These are phyloP conservation scores for Sander lucioperca DNA, from an alignment of 2,113 vertebrate species.

Conservation along the genomic window DNA sequence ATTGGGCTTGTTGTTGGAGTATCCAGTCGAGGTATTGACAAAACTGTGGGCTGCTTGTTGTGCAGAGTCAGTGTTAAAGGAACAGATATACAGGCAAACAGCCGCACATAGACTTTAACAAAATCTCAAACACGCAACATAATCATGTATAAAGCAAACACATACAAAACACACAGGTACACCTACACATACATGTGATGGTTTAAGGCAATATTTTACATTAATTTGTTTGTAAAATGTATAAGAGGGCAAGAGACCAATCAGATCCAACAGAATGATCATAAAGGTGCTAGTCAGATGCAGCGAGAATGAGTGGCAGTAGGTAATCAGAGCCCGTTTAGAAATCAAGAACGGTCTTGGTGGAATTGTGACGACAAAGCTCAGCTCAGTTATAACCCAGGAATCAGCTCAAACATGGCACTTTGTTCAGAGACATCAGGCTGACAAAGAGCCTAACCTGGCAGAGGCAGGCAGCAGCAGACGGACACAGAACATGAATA, in stretches of 20 bases:
- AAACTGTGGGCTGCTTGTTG: constrained; percentile 50
- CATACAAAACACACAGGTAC: not conserved
- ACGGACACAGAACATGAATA: constrained; percentile 37
- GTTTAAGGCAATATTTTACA: not conserved
- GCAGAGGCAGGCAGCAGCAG: constrained; percentile 36
- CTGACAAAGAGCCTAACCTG: constrained; percentile 30
- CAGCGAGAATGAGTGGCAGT: not conserved
- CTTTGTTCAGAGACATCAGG: constrained; percentile 39
- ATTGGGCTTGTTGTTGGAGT: constrained; percentile 31
- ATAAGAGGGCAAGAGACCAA: not conserved
- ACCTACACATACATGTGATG: not conserved
- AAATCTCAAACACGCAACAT: not conserved
- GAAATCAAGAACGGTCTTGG: constrained; percentile 10
- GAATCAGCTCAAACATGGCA: constrained; percentile 29
- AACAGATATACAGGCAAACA: constrained; percentile 36
- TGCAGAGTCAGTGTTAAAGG: constrained; percentile 34
- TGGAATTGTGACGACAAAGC: constrained; percentile 4
- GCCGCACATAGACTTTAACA: constrained; percentile 4
- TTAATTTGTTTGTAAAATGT: not conserved
- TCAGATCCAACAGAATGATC: not conserved
- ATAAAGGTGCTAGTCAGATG: not conserved
- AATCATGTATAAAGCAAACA: not conserved
- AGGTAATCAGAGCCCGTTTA: constrained; percentile 1
- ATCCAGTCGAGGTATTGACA: constrained; percentile 42
- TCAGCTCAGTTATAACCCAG: constrained; percentile 22